Percentiles rank a stretch among this genome's conserved stretches.
Evolutionary conservation across 2,113 vertebrate genomes (phyloP).

Genomic region (Siniperca chuatsi): DNA sequence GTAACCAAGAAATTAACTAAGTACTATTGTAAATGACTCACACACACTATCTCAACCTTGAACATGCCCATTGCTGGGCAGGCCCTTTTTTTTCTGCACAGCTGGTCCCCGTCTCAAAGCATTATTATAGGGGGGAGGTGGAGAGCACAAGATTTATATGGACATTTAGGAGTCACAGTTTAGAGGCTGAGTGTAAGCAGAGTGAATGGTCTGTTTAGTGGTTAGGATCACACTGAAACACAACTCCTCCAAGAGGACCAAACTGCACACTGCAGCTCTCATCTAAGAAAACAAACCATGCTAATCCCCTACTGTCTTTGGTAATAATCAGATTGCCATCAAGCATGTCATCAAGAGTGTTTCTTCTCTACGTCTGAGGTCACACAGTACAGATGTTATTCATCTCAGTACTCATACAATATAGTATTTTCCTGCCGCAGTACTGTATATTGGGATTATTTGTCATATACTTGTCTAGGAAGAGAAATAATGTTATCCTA

Average conservation of each 20-base stretch:
- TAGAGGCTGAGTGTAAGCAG: slow-evolving; percentile 47
- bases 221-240: slow-evolving; percentile 44
- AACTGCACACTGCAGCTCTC: slow-evolving; percentile 28
- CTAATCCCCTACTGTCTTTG: background rate
- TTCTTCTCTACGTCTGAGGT: background rate
- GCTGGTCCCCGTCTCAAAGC: slow-evolving; percentile 44
- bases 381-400: background rate
- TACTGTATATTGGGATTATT: too few relatives aligned
- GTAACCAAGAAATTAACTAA: slow-evolving; percentile 18
- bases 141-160: slow-evolving; percentile 68
- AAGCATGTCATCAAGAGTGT: background rate
- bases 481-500: slow-evolving; percentile 24
- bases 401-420: background rate
- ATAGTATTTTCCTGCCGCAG: background rate
- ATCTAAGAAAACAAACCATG: background rate
- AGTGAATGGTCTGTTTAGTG: slow-evolving; percentile 31
- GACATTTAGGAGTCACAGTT: slow-evolving; percentile 70
- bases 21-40: slow-evolving; percentile 3
- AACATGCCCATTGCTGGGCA: slow-evolving; percentile 39
- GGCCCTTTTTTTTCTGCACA: slow-evolving; percentile 50
- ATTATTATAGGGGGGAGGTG: slow-evolving; percentile 50
- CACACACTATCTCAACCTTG: slow-evolving; percentile 39
- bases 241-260: slow-evolving; percentile 54
- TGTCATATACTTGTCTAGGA: background rate
- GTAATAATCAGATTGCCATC: background rate